Base-by-base conservation (phyloP, 1,140 invertebrate species). In the Cydia pomonella region DNA sequence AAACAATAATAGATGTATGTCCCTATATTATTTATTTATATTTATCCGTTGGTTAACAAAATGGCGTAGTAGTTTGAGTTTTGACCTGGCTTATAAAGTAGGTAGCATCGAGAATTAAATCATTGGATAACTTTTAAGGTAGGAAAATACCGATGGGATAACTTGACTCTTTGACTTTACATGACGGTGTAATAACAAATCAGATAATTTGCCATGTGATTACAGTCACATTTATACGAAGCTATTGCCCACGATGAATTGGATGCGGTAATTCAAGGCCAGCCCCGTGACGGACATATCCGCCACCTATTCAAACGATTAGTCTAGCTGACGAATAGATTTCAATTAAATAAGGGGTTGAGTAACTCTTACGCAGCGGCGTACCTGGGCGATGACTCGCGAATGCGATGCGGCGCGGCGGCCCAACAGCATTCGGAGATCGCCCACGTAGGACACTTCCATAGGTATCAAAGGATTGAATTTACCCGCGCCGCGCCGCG, bases 181-280 rank as follows among this genome's bases (percentile, higher is more conserved):
- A n/a, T 23, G 21, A 59, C 53, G 21, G 18, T 23, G 9, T 23
- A 59, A 59, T 59, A n/a, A 59, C 53, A 10, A 59, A 23, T 23
- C 53, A 59, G 53, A 59, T 59, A 59, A 59, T 59, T n/a, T n/a
- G 18, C 47, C 50, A 79, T 79, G 73, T 71, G 44, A 77, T 81
- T 78, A 79, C 75, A 71, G 78, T 83, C 81, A 83, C 81, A 81
- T 84, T 81, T 77, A 74, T 75, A 79, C 29, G 27, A 73, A 69
- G 23, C 59, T 73, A 85, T 86, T 86, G 83, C 82, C 82, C 74
- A 47, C 81, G 63, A 38, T 89, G 75, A 85, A 88, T 91, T 87
- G 81, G 85, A 78, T 82, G 81, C 83, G 80, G 72, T 88, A 87
- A 89, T 87, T 87, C 87, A 91, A 91, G 88, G 89, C 81, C 82